A percentile compares a stretch with the other conserved stretches of the same genome.
phyloP scores from a whole-genome alignment of 2,797 vertebrate genomes.

The Onychomys arenicola region DNA sequence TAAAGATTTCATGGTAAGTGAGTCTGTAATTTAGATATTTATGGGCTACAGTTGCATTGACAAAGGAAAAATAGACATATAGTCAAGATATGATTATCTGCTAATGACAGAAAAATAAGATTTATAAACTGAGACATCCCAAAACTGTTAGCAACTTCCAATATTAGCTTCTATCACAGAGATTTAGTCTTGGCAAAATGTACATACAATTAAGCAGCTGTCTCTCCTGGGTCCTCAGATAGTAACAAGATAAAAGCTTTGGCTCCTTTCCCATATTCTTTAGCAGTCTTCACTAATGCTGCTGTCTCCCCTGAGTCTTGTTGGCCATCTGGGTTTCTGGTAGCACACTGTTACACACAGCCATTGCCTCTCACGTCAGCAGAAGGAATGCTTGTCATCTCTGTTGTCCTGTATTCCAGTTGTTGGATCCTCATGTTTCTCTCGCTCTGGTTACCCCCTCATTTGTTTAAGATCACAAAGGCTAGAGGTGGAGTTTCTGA shows the following conservation, averaged over 20 bases:
- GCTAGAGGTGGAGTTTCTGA: not conserved
- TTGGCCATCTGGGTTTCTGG: not conserved
- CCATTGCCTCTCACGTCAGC: not conserved
- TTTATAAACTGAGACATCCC: not conserved
- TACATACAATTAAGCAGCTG: not conserved
- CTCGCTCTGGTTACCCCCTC: not conserved
- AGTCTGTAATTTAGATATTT: not conserved
- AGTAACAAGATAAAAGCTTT: not conserved
- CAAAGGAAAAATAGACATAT: not conserved
- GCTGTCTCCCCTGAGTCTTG: not conserved
- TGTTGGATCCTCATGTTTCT: not conserved
- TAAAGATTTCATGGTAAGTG: not conserved
- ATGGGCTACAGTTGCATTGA: not conserved
- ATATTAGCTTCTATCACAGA: not conserved
- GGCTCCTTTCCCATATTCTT: not conserved
- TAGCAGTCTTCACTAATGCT: not conserved
- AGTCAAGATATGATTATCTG: not conserved
- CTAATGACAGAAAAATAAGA: not conserved
- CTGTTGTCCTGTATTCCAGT: not conserved
- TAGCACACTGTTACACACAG: not conserved
- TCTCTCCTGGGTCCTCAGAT: not conserved
- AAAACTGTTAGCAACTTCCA: not conserved
- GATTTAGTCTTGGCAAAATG: not conserved
- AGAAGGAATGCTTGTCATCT: not conserved
- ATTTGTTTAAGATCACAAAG: not conserved